phyloP scores from a whole-genome alignment of 2,888 invertebrate species.

The Sisyra terminalis region DNA sequence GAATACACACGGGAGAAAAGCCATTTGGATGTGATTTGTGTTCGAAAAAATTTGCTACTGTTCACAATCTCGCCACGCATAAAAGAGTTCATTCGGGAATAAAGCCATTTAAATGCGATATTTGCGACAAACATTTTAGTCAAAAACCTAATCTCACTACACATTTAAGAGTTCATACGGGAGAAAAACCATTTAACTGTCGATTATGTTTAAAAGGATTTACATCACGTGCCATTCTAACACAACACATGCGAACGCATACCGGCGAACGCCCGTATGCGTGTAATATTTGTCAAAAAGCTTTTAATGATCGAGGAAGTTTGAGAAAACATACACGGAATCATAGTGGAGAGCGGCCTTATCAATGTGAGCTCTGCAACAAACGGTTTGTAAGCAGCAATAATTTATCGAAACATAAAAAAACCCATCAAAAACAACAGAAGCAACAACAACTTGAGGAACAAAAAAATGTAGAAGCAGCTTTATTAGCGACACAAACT shows the following conservation, averaged over 20 bases:
- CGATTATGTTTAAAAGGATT: slow-evolving; percentile 5
- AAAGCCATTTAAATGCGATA: slow-evolving; percentile 26
- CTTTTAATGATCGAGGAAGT: slow-evolving; percentile 9
- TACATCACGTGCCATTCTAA: slow-evolving; percentile 5
- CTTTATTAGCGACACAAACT: slow-evolving; percentile 18
- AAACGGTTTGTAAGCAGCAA: slow-evolving; percentile 30
- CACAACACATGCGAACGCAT: slow-evolving; percentile 7
- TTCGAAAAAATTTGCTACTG: slow-evolving; percentile 29
- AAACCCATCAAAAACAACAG: slow-evolving; percentile 13
- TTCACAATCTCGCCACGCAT: slow-evolving; percentile 31
- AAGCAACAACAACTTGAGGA: slow-evolving; percentile 27
- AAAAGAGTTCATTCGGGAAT: slow-evolving; percentile 30
- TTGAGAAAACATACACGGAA: slow-evolving; percentile 15
- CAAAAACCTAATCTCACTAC: slow-evolving; percentile 25
- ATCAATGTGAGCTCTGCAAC: slow-evolving; percentile 27
- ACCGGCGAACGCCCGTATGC: slow-evolving; percentile 6
- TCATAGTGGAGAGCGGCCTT: slow-evolving; percentile 30
- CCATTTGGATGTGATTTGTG: slow-evolving; percentile 27
- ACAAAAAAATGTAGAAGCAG: not conserved
- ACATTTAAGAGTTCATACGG: slow-evolving; percentile 23
- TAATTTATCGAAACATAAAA: slow-evolving; percentile 20
- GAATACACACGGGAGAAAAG: slow-evolving; percentile 18
- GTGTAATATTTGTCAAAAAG: slow-evolving; percentile 5
- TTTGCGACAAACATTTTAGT: slow-evolving; percentile 30
- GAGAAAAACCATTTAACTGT: slow-evolving; percentile 18